Base-by-base conservation (phyloP, 2,113 vertebrate genomes). In the Apteryx mantelli region DNA sequence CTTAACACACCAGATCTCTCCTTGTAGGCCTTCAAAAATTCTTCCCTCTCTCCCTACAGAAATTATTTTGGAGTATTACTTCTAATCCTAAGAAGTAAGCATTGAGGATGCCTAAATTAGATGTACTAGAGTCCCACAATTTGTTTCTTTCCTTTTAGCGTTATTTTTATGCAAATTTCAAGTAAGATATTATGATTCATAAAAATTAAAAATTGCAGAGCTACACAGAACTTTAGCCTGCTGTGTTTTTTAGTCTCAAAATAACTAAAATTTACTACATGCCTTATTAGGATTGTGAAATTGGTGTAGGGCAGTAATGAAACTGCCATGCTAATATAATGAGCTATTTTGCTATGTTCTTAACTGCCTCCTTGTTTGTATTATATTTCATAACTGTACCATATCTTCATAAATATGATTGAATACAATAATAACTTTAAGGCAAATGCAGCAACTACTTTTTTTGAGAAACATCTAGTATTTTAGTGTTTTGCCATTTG, bases 321-420 rank as follows among this genome's bases (percentile, higher is more conserved):
- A 98, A 91, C 86, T 96, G 89, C 91, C 95, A 71, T 81, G 70
- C 84, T 98, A 97, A 98, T 88, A 82, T 96, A 98, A 96, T 89
- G 79, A 95, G 82, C 80, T 85, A 77, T 96, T 95, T 90, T 96
- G 60, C 87, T 97, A 96, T 90, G 87, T 93, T 97, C 78, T 93
- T 98, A 98, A 97, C 96, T 96, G 91, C 91, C 46, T 96, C 44
- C 95, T 95, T 93, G 91, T 97, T 97, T 97, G 74, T 64, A 91
- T 95, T 97, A 66, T 63, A 80, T 82, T 96, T 97, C 61, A 89
- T 96, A 97, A 97, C 26, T 93, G 93, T 94, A 86, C 56, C 3
- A 40, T 70, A 94, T 74, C 82, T 84, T 93, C 83, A 97, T 98
- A 98, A 97, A 98, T 89, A 94, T 98, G 97, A 98, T 98, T 97